Evolutionary conservation across 2,113 vertebrate genomes (phyloP).

Genomic region (Prietella phreatophila): DNA sequence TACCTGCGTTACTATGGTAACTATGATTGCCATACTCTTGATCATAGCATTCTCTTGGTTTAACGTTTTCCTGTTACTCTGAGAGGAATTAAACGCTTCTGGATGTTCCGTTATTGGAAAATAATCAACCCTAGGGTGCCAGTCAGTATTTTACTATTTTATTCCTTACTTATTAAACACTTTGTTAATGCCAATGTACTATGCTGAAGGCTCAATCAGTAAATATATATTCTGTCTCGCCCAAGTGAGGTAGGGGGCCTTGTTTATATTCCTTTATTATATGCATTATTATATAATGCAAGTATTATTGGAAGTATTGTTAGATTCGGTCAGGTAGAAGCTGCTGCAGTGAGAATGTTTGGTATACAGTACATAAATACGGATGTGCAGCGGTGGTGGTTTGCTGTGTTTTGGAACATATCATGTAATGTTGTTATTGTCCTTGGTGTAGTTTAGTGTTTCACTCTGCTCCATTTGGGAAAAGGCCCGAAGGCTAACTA

Average conservation of each 20-base stretch:
- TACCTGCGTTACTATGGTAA: neutral
- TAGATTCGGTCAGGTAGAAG: neutral
- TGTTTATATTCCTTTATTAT: too few relatives aligned
- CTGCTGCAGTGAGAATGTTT: neutral
- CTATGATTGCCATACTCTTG: neutral
- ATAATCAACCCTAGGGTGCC: too few relatives aligned
- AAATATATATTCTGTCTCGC: too few relatives aligned
- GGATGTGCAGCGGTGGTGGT: neutral
- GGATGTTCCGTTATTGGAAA: neutral
- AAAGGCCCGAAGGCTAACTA: slow-evolving; percentile 28
- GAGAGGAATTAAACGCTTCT: neutral
- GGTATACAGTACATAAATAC: neutral
- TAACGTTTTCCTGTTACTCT: neutral
- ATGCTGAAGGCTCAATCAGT: too few relatives aligned
- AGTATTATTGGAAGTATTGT: neutral
- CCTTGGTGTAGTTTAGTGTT: slow-evolving; percentile 18
- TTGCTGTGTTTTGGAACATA: slow-evolving; percentile 31
- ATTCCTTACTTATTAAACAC: neutral
- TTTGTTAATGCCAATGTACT: too few relatives aligned
- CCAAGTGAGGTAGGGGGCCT: too few relatives aligned
- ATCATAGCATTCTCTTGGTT: neutral
- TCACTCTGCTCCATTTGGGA: slow-evolving; percentile 4
- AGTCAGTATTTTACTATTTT: neutral
- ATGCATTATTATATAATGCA: too few relatives aligned
- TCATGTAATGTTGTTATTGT: slow-evolving; percentile 33